Percentiles rank a stretch among this genome's conserved stretches.
Evolutionary conservation across 2,888 invertebrate genomes (phyloP).

Genomic region (Empis livida): DNA sequence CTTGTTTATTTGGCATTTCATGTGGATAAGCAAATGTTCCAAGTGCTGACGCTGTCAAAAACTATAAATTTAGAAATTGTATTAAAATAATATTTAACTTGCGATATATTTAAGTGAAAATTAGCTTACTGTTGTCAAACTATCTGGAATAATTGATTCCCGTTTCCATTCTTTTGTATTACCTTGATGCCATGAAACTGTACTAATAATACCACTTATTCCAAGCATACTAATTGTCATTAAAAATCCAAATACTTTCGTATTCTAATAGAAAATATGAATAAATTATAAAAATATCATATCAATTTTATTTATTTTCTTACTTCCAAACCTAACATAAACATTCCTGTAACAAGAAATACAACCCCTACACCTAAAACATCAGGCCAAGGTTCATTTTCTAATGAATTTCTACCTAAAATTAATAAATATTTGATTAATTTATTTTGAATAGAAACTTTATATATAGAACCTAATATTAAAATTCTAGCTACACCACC

Average conservation of each 20-base stretch:
- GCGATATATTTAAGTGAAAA: conserved; percentile 2
- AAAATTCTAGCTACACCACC: conserved; percentile 41
- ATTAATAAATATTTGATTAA: not conserved
- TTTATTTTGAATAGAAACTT: not conserved
- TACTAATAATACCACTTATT: conserved; percentile 29
- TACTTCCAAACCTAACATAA: conserved; percentile 46
- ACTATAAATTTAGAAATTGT: conserved; percentile 16
- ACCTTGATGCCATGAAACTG: conserved; percentile 28
- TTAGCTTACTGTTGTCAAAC: conserved; percentile 31
- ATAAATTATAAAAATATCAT: not conserved
- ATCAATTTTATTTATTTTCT: conserved; percentile 2
- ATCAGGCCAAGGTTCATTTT: conserved; percentile 44
- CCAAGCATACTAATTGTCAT: conserved; percentile 34
- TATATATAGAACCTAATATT: conserved; percentile 32
- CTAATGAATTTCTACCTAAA: conserved; percentile 34
- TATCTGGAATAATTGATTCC: conserved; percentile 29
- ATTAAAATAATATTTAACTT: not conserved
- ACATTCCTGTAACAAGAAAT: conserved; percentile 40
- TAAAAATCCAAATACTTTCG: conserved; percentile 32
- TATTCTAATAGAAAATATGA: conserved; percentile 21
- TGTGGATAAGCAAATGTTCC: conserved; percentile 29
- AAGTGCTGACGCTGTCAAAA: conserved; percentile 27
- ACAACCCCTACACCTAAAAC: conserved; percentile 43
- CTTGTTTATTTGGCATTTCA: conserved; percentile 23
- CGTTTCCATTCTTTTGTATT: conserved; percentile 29